A percentile compares a stretch with the other conserved stretches of the same genome.
phyloP scores from a whole-genome alignment of 2,797 vertebrate genomes.

The Micrastur ruficollis region DNA sequence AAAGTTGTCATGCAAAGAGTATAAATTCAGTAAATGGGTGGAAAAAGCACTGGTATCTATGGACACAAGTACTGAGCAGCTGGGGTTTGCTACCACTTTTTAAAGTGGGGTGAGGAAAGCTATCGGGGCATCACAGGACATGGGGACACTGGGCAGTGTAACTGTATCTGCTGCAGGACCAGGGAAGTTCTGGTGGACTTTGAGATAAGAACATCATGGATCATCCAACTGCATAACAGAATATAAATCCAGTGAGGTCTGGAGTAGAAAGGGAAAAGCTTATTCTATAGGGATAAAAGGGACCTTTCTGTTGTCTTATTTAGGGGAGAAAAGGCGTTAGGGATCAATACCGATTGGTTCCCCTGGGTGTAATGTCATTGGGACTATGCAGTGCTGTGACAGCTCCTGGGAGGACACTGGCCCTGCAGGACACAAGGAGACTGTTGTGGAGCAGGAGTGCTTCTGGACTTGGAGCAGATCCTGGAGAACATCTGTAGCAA shows the following conservation, averaged over 20 bases:
- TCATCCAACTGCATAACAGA: background rate
- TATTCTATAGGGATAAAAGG: background rate
- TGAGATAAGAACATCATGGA: background rate
- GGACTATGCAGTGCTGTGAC: background rate
- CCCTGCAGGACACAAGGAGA: background rate
- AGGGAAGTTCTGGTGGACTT: background rate
- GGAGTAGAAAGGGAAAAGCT: background rate
- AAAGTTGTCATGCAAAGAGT: background rate
- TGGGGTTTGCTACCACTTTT: background rate
- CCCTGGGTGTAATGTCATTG: background rate
- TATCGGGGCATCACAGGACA: fast-evolving
- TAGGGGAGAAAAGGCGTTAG: background rate
- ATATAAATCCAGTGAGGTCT: background rate
- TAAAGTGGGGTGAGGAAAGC: background rate
- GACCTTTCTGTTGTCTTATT: background rate
- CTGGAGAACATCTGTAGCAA: background rate
- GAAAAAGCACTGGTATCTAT: background rate
- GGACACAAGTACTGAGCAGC: background rate
- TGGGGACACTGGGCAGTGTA: background rate
- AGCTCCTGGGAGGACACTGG: background rate
- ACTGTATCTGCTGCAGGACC: background rate
- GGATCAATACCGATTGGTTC: background rate
- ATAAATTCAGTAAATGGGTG: background rate
- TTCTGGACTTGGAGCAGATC: background rate
- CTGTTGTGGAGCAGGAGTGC: background rate